A percentile compares a stretch with the other conserved stretches of the same genome.
phyloP scores from a whole-genome alignment of 1,140 invertebrate species.

The Neuroterus valhalla region DNA sequence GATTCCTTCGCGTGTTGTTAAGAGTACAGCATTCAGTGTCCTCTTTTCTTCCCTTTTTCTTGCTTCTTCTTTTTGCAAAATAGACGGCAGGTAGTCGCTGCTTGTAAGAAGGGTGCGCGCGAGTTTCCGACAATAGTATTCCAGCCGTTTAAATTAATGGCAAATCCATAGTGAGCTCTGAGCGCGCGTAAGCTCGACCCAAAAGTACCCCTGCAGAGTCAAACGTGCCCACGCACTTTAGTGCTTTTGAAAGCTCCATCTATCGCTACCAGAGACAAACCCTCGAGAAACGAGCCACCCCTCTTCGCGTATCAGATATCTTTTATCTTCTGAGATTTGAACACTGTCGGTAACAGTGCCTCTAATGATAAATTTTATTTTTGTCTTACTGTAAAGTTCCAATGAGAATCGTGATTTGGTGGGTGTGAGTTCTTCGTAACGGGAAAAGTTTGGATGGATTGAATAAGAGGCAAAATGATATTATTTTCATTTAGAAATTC shows the following conservation, averaged over 20 bases:
- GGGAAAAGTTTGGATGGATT: too few relatives aligned
- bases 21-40: not conserved
- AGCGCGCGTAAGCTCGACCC: constrained; percentile 50
- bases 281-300: not conserved
- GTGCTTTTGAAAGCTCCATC: constrained; percentile 53
- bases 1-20: not conserved
- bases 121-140: constrained; percentile 62
- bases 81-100: constrained; percentile 60
- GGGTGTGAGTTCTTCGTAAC: too few relatives aligned
- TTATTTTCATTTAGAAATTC: too few relatives aligned
- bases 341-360: constrained; percentile 17
- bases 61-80: constrained; percentile 43
- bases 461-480: too few relatives aligned
- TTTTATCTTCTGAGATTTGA: constrained; percentile 31
- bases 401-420: too few relatives aligned
- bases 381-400: too few relatives aligned
- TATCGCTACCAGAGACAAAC: constrained; percentile 40
- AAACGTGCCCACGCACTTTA: constrained; percentile 26
- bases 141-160: constrained; percentile 65
- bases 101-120: constrained; percentile 48
- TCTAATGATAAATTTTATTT: constrained; percentile 23
- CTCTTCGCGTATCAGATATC: not conserved
- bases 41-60: constrained; percentile 6
- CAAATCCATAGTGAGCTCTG: constrained; percentile 66
- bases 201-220: constrained; percentile 37